phyloP scores from a whole-genome alignment of 2,113 vertebrate genomes.

The Todiramphus chloris region DNA sequence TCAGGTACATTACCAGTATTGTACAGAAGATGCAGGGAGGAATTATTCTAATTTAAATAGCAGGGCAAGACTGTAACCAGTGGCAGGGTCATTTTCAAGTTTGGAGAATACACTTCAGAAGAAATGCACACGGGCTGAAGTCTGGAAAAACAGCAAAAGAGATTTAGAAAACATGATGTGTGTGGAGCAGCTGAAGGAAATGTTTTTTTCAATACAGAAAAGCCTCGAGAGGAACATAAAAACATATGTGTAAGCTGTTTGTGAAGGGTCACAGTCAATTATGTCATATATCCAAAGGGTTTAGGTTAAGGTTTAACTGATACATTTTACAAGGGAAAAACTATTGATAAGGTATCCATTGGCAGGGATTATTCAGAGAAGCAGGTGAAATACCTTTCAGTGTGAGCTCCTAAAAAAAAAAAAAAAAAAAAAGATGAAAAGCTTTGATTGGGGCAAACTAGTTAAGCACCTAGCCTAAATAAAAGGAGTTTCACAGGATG shows the following conservation, averaged over 20 bases:
- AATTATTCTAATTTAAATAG: neutral
- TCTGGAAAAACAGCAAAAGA: neutral
- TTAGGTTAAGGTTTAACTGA: neutral
- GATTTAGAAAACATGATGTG: neutral
- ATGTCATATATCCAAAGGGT: neutral
- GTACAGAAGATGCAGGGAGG: neutral
- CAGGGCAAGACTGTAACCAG: neutral
- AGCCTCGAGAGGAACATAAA: neutral
- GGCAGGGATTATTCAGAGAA: neutral
- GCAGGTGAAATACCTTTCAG: neutral
- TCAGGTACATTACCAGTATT: neutral
- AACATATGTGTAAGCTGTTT: neutral
- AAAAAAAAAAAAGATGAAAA: neutral
- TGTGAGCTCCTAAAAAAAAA: neutral
- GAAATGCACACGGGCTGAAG: neutral
- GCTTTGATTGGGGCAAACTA: neutral
- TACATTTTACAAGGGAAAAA: neutral
- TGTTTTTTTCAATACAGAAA: neutral
- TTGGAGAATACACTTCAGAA: neutral
- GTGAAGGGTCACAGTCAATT: neutral
- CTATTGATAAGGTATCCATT: neutral
- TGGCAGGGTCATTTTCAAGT: neutral
- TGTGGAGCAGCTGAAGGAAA: neutral
- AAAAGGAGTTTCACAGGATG: neutral
- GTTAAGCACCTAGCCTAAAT: neutral